Conservation (phyloP, 2,113 vertebrate species). For the Rallus limicola region DNA sequence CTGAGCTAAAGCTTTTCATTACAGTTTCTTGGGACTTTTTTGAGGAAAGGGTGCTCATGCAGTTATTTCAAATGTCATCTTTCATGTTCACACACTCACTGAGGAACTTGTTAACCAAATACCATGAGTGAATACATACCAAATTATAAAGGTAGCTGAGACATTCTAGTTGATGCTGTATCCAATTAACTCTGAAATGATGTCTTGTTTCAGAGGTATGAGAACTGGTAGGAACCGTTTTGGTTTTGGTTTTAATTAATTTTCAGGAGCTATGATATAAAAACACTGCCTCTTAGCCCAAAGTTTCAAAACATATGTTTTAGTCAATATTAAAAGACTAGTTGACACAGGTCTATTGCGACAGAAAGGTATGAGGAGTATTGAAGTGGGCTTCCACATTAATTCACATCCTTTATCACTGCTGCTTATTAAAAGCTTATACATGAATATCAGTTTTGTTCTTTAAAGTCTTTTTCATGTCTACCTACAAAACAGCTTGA, state of each 20-base stretch:
- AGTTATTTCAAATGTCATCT: neutral
- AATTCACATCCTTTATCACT: neutral
- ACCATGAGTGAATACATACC: neutral
- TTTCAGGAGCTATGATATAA: neutral
- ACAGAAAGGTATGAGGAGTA: neutral
- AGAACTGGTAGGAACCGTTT: neutral
- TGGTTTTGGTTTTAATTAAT: neutral
- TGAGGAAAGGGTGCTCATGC: neutral
- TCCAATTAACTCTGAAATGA: neutral
- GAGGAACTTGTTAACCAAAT: neutral
- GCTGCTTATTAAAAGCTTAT: neutral
- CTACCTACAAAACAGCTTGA: neutral
- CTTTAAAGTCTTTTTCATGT: neutral
- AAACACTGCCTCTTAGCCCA: neutral
- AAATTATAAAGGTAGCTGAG: neutral
- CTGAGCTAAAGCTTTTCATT: neutral
- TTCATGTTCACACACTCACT: neutral
- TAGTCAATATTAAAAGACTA: neutral
- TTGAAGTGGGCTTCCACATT: neutral
- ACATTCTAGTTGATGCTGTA: neutral
- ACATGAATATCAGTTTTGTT: neutral
- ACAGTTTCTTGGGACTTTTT: neutral
- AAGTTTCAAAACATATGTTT: neutral
- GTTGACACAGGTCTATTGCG: neutral
- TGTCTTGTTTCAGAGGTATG: neutral